Percentiles rank a stretch among this genome's conserved stretches.
Conservation (phyloP, 2,888 invertebrate genomes). For the Ornithoptera priamus region DNA sequence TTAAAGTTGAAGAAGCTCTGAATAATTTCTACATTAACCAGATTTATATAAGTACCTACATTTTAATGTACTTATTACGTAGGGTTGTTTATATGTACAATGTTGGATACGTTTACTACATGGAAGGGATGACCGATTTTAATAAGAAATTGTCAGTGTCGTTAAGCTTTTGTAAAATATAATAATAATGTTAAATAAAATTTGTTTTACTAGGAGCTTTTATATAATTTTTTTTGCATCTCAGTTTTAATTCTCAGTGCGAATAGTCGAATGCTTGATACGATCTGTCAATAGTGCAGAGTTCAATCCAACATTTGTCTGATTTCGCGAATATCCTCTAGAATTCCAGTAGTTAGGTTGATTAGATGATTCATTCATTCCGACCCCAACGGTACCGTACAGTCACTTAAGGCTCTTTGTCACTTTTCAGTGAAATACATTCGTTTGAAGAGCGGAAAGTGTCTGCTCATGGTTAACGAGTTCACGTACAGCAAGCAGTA, state of each 20-base stretch:
- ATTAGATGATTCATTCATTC: not conserved
- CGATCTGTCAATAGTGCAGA: not conserved
- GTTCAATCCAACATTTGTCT: not conserved
- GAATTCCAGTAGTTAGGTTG: not conserved
- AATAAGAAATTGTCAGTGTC: too few species aligned
- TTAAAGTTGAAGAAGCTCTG: too few species aligned
- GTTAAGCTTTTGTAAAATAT: not conserved
- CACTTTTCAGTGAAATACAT: constrained; percentile 22
- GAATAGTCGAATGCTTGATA: not conserved
- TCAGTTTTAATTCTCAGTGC: not conserved
- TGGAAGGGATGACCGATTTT: too few species aligned
- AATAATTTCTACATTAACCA: too few species aligned
- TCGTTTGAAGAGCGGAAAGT: constrained; percentile 33
- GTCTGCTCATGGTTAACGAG: constrained; percentile 35
- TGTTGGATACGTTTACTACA: too few species aligned
- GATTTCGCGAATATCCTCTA: not conserved
- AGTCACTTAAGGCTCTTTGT: not conserved
- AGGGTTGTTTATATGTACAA: too few species aligned
- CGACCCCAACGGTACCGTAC: not conserved
- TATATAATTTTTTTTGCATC: not conserved
- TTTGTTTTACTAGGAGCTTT: not conserved
- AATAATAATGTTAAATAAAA: not conserved
- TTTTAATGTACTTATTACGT: too few species aligned
- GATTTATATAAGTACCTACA: too few species aligned
- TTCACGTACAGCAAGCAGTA: constrained; percentile 40